A percentile compares a stretch with the other conserved stretches of the same genome.
Evolutionary conservation across 2,888 invertebrate species (phyloP).

Genomic region (Hesperia comma): DNA sequence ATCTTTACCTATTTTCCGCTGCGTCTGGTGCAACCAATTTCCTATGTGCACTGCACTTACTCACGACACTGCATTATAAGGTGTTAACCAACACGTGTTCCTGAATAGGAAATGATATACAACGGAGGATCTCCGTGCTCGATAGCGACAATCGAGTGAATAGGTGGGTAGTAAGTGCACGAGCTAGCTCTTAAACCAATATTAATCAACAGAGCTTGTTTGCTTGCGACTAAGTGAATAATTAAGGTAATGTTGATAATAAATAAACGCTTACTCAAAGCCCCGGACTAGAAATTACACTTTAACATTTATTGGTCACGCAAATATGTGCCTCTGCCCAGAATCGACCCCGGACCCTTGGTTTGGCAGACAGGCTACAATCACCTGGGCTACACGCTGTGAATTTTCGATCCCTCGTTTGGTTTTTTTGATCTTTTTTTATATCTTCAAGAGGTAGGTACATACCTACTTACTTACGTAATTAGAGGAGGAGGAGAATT

Average conservation of each 20-base stretch:
- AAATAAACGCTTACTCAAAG: too few species aligned
- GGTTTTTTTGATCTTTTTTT: too few species aligned
- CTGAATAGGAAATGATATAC: constrained; percentile 11
- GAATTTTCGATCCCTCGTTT: too few species aligned
- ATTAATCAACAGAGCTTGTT: not conserved
- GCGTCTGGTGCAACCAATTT: not conserved
- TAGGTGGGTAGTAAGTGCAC: too few species aligned
- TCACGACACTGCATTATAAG: constrained; percentile 7
- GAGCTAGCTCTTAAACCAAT: not conserved
- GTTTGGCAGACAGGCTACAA: too few species aligned
- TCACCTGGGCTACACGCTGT: too few species aligned
- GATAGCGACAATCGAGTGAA: not conserved
- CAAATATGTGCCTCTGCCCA: not conserved
- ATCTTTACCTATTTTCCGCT: not conserved
- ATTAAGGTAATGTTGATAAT: too few species aligned
- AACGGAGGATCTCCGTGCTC: constrained; percentile 7
- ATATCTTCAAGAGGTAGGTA: too few species aligned
- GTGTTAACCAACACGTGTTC: constrained; percentile 4
- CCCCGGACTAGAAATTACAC: too few species aligned
- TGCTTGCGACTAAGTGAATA: too few species aligned
- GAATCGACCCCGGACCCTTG: constrained; percentile 2
- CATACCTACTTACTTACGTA: too few species aligned
- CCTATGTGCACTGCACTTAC: constrained; percentile 7
- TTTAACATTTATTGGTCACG: not conserved
- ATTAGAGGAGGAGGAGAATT: too few species aligned